Evolutionary conservation across 2,888 invertebrate genomes (phyloP), one percentile per base, ranked within the genome.

Genomic region (Melinopterus prodromus): DNA sequence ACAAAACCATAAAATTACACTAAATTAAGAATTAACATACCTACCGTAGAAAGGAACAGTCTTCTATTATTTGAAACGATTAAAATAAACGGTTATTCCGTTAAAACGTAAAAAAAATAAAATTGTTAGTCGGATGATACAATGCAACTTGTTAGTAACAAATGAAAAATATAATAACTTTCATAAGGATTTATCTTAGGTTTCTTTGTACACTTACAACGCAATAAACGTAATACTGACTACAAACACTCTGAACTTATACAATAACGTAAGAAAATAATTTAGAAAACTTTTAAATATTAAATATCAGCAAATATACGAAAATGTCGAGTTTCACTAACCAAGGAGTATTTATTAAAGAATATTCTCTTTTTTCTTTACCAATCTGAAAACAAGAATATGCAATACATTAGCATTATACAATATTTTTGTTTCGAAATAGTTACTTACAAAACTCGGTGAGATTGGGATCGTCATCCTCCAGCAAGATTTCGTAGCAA

Each of bases 321-420:
- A 38, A 38, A 6, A 6, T 53, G 12, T 53, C 53, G 12, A 53
- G 97, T 96, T 69, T 71, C 71, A 71, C 71, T 71, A 16, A 26
- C 16, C 71, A 26, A 71, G 71, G 16, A 71, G 26, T 71, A 71
- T 16, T 71, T 16, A 71, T 7, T 12, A 16, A 6, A 26, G 9
- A 26, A 71, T 14, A 2, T 12, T 26, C 26, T 26, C 2, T 1
- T 15, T 16, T 53, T 53, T 38, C 38, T 53, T 53, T 53, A 53
- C 53, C 78, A 76, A 80, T 76, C 80, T 80, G 76, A 69, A 78
- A 76, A n/a, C n/a, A 37, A 76, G 70, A 75, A 1, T 74, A 78
- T 9, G 4, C 0, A 69, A 77, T 14, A n/a, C 2, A 76, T n/a
- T 12, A n/a, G 76, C 4, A 53, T 53, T n/a, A n/a, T n/a, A n/a